Percentiles rank a stretch among this genome's conserved stretches.
Conservation (phyloP, 1,140 invertebrate genomes). For the Plectrocnemia conspersa region DNA sequence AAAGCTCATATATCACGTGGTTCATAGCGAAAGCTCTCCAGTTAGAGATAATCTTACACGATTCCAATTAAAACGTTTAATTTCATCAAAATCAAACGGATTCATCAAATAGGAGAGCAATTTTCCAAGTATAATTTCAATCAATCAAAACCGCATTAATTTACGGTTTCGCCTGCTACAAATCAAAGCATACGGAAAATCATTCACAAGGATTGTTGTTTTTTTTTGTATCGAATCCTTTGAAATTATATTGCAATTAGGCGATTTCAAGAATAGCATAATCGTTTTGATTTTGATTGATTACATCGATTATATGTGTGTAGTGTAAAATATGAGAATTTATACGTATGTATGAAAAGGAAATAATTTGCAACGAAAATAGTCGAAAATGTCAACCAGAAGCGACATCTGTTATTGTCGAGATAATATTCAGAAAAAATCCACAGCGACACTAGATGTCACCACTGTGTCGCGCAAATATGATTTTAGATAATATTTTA, state of each 20-base stretch:
- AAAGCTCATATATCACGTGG: slow-evolving; percentile 25
- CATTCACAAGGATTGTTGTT: background rate
- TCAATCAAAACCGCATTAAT: slow-evolving; percentile 34
- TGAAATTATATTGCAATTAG: slow-evolving; percentile 1
- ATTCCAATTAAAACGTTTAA: slow-evolving; percentile 5
- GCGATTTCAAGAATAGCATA: background rate
- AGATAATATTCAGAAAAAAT: too few relatives aligned
- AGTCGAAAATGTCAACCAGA: background rate
- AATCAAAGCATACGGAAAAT: background rate
- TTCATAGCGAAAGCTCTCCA: background rate
- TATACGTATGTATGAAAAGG: background rate
- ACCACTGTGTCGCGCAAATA: background rate
- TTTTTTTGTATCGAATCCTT: background rate
- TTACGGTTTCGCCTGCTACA: slow-evolving; percentile 19
- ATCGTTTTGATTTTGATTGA: too few relatives aligned
- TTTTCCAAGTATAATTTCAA: slow-evolving; percentile 28
- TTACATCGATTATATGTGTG: too few relatives aligned
- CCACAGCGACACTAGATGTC: slow-evolving; percentile 9
- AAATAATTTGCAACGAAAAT: background rate
- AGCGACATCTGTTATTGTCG: slow-evolving; percentile 17
- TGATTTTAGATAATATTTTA: slow-evolving; percentile 4
- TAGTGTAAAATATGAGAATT: too few relatives aligned
- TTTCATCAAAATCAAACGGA: background rate
- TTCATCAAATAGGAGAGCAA: slow-evolving; percentile 20
- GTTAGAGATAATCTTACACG: background rate